Percentiles rank a stretch among this genome's conserved stretches.
phyloP scores from a whole-genome alignment of 2,113 vertebrate species.

The Hiodon alosoides region DNA sequence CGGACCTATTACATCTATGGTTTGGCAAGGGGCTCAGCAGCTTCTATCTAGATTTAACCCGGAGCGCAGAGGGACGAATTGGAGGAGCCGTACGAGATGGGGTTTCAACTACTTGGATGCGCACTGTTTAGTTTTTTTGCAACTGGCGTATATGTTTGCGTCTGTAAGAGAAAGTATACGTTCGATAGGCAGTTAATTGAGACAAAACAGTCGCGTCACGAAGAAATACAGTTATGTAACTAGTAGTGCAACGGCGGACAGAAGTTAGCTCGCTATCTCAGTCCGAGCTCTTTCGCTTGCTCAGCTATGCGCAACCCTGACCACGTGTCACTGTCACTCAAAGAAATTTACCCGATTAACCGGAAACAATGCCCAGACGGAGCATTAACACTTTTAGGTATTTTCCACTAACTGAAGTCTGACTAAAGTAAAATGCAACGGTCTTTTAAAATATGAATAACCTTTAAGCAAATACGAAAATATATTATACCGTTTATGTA shows the following conservation, averaged over 20 bases:
- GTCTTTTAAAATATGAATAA: not conserved
- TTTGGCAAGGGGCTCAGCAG: no score
- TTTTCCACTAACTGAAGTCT: no score
- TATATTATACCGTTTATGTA: not conserved
- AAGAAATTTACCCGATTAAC: not conserved
- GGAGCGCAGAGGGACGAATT: no score
- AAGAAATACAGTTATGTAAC: not conserved
- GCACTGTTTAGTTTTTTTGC: not conserved
- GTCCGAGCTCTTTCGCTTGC: not conserved
- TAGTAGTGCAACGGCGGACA: not conserved
- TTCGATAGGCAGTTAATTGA: no score
- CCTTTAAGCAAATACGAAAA: not conserved
- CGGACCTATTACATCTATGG: no score
- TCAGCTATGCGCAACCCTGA: conserved; percentile 8
- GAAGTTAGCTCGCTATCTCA: not conserved
- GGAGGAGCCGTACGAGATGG: no score
- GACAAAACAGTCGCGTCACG: not conserved
- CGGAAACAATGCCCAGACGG: conserved; percentile 11
- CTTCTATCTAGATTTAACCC: no score
- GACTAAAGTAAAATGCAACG: not conserved
- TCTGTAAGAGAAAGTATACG: not conserved
- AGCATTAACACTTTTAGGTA: no score
- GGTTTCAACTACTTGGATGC: no score
- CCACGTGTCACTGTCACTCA: conserved; percentile 24
- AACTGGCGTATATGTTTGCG: not conserved